These are phyloP conservation scores for Zootermopsis nevadensis DNA, from an alignment of 2,888 invertebrate genomes.

Conservation along the genomic window DNA sequence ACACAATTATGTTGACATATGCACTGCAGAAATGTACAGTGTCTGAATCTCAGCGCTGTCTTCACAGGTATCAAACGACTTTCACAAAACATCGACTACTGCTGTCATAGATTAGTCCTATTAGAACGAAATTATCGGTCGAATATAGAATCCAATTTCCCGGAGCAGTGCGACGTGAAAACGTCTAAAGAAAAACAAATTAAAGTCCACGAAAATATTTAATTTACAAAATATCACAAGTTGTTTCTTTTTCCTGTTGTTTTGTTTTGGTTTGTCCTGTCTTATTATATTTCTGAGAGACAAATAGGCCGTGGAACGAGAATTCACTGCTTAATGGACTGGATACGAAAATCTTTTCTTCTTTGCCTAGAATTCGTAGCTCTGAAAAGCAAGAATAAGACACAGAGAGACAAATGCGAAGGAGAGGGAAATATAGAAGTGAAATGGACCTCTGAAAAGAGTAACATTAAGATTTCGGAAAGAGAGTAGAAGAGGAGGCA, in stretches of 20 bases:
- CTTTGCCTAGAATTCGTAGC: not conserved
- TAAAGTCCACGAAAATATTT: no score
- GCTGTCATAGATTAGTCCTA: no score
- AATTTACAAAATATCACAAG: conserved; percentile 1
- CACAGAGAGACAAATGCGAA: not conserved
- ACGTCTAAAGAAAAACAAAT: no score
- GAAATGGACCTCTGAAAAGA: conserved; percentile 2
- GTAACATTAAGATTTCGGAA: not conserved
- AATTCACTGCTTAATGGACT: not conserved
- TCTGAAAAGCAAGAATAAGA: not conserved
- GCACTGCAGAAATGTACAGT: no score
- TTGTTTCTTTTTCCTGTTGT: not conserved
- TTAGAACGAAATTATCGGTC: no score
- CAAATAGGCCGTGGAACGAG: not conserved
- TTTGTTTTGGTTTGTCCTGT: not conserved
- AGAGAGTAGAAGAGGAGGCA: not conserved
- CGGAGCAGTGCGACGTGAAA: no score
- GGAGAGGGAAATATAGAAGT: not conserved
- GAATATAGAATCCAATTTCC: no score
- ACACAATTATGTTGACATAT: no score
- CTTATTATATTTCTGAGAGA: conserved; percentile 26
- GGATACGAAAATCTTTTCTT: not conserved
- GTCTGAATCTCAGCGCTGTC: no score
- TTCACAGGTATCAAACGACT: no score
- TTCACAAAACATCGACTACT: no score